A percentile compares a stretch with the other conserved stretches of the same genome.
Evolutionary conservation across 2,888 invertebrate species (phyloP).

Genomic region (Dynastes hyllus): DNA sequence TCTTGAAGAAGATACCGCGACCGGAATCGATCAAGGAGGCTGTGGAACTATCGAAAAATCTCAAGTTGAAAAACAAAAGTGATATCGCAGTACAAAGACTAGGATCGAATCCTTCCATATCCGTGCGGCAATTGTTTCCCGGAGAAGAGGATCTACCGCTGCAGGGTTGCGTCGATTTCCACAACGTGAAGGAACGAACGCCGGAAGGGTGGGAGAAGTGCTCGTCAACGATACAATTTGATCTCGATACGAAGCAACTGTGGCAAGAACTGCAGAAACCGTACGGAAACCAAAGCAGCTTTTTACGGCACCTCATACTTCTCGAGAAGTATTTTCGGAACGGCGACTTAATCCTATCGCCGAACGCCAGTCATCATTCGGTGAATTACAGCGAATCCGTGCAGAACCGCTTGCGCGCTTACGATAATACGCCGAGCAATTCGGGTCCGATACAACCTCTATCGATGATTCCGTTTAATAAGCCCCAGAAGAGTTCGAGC

Average conservation of each 20-base stretch:
- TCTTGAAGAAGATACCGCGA: constrained; percentile 59
- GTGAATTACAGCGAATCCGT: constrained; percentile 87
- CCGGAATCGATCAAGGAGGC: constrained; percentile 62
- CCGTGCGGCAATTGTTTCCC: constrained; percentile 86
- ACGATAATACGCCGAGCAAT: constrained; percentile 76
- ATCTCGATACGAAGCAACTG: constrained; percentile 84
- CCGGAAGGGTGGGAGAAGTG: constrained; percentile 91
- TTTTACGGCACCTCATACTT: constrained; percentile 85
- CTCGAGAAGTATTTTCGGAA: constrained; percentile 88
- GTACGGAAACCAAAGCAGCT: constrained; percentile 91
- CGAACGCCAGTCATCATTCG: constrained; percentile 83
- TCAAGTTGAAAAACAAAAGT: constrained; percentile 70
- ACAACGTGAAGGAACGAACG: constrained; percentile 81
- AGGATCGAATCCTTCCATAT: constrained; percentile 88
- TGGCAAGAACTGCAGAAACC: constrained; percentile 90
- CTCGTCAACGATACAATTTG: constrained; percentile 85
- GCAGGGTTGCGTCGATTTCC: constrained; percentile 84
- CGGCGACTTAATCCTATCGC: constrained; percentile 84
- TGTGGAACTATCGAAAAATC: constrained; percentile 63
- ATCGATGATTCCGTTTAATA: constrained; percentile 66
- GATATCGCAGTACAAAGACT: constrained; percentile 79
- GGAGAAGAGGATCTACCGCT: constrained; percentile 89
- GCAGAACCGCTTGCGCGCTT: constrained; percentile 84
- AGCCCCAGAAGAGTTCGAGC: constrained; percentile 64
- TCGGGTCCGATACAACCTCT: constrained; percentile 65